A percentile compares a stretch with the other conserved stretches of the same genome.
Evolutionary conservation across 2,113 vertebrate genomes (phyloP).

Genomic region (Aplodontia rufa): DNA sequence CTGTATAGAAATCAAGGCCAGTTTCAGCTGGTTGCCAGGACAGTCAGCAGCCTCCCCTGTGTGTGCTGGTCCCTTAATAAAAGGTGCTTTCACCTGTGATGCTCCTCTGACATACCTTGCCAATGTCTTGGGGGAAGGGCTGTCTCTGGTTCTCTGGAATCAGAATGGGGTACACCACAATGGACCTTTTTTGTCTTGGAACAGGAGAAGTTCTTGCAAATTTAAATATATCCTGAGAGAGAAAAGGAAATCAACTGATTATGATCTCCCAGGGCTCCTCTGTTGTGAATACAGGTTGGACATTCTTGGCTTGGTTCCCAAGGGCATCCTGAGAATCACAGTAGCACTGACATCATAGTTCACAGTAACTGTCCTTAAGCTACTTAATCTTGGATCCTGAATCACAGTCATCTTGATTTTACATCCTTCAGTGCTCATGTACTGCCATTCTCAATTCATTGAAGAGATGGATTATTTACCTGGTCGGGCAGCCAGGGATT

Average conservation of each 20-base stretch:
- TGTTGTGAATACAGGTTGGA: too few species aligned
- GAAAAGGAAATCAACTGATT: slow-evolving; percentile 32
- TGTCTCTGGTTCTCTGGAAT: slow-evolving; percentile 96
- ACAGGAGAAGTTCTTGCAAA: slow-evolving; percentile 84
- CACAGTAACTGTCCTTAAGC: slow-evolving; percentile 58
- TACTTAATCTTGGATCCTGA: slow-evolving; percentile 49
- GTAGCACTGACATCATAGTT: slow-evolving; percentile 31
- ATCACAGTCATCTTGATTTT: too few species aligned
- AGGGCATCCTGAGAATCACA: slow-evolving; percentile 40
- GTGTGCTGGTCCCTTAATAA: neutral
- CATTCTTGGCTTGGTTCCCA: slow-evolving; percentile 50
- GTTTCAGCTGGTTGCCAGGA: neutral
- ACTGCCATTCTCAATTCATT: neutral
- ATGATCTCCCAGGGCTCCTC: neutral
- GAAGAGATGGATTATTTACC: neutral
- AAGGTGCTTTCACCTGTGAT: neutral
- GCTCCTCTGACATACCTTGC: slow-evolving; percentile 89
- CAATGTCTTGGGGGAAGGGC: slow-evolving; percentile 92
- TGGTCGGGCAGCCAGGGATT: neutral
- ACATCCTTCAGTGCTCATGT: too few species aligned
- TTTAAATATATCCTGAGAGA: slow-evolving; percentile 90
- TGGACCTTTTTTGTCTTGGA: slow-evolving; percentile 91
- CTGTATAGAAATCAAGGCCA: neutral
- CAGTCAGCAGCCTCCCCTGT: neutral
- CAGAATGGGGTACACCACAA: slow-evolving; percentile 91